Base-by-base conservation (phyloP, 2,888 invertebrate species). In the Ormyrus nitidulus region DNA sequence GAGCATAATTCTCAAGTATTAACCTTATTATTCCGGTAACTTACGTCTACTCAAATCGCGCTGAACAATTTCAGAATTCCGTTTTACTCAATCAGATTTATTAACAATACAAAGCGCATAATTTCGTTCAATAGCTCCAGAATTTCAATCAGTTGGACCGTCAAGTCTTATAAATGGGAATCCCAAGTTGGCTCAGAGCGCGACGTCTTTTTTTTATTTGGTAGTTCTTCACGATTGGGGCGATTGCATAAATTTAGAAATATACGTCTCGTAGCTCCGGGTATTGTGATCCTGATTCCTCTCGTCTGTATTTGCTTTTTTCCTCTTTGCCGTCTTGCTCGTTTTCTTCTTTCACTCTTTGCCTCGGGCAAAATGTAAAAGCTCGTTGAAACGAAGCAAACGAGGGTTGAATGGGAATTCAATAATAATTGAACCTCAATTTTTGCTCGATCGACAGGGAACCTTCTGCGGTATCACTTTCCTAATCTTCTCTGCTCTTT, bases 361-460 rank as follows among this genome's bases (percentile, higher is more conserved):
- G 46, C 62, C 9, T 46, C 46, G 46, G 11, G 10, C 7, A 46
- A 49, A 8, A 8, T 49, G 13, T 13, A 9, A 9, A 53, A 53
- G 34, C 61, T 34, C 61, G 53, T 44, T 19, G 58, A 56, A 70
- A 83, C 82, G 82, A 34, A 83, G 85, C 86, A 86, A 87, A 87
- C 85, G 86, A 88, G 87, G 86, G 85, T 86, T 86, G 85, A 88
- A 88, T 89, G 86, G 87, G 86, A 88, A 88, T 87, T 86, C 88
- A 86, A 88, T 88, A 88, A 88, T 88, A 88, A 87, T 89, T 88
- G 86, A 85, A 79, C 83, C 82, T 82, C 34, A 5, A 19, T 70
- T 81, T 68, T 59, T 49, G 59, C 58, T 44, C 58, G 64, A 61
- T 46, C 64, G 70, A 8, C 34, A 34, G 9, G 34, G 10, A 11